phyloP scores from a whole-genome alignment of 2,113 vertebrate species.

The Labeo catla region DNA sequence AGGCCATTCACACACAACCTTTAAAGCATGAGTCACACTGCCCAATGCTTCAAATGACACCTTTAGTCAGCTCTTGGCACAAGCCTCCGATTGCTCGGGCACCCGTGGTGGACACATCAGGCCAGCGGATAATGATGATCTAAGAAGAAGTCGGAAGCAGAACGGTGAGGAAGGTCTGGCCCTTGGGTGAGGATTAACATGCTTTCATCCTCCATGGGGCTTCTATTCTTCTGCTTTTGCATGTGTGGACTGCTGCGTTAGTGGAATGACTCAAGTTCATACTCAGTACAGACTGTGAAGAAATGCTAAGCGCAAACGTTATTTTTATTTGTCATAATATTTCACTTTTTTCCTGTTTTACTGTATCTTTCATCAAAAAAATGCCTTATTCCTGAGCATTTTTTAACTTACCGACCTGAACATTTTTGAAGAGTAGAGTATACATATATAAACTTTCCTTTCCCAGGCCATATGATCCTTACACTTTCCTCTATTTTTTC shows the following conservation, averaged over 20 bases:
- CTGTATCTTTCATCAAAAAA: neutral
- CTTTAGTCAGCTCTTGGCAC: constrained; percentile 53
- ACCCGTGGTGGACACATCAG: constrained; percentile 48
- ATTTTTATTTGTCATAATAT: neutral
- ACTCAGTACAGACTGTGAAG: neutral
- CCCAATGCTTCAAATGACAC: constrained; percentile 28
- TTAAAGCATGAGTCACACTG: constrained; percentile 56
- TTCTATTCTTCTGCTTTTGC: neutral
- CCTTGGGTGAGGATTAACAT: constrained; percentile 8
- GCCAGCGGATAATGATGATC: neutral
- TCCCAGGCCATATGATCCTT: neutral
- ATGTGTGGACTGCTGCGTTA: constrained; percentile 14
- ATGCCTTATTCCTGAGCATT: neutral
- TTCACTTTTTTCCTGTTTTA: neutral
- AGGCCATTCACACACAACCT: constrained; percentile 53
- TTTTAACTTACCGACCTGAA: neutral
- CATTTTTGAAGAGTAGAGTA: neutral
- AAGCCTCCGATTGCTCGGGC: neutral
- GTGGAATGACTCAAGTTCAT: constrained; percentile 41
- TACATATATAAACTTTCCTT: neutral
- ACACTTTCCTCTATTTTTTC: neutral
- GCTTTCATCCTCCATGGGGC: neutral
- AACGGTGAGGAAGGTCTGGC: neutral
- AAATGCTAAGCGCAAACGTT: neutral
- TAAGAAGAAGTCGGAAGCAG: constrained; percentile 10